Percentiles rank a stretch among this genome's conserved stretches.
These are phyloP conservation scores for Caenorhabditis wallacei DNA, from an alignment of 2,888 invertebrate species.

Conservation along the genomic window DNA sequence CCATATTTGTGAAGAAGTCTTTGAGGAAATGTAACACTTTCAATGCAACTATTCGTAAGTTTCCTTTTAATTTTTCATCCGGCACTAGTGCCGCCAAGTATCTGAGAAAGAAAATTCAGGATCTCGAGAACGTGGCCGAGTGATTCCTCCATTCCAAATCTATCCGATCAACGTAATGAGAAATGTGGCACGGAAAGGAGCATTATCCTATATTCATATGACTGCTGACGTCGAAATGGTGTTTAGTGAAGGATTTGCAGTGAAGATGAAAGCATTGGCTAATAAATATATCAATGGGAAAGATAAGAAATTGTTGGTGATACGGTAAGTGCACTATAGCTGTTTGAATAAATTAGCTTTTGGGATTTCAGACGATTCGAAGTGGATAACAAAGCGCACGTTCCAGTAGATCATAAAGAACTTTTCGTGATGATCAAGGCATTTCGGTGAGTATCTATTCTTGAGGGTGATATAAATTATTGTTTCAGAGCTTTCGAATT, in stretches of 20 bases:
- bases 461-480: neutral
- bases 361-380: constrained; percentile 65
- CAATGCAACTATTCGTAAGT: constrained; percentile 50
- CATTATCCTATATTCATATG: constrained; percentile 68
- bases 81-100: too few relatives aligned
- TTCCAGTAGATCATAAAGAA: constrained; percentile 62
- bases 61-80: neutral
- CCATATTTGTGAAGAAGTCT: constrained; percentile 48
- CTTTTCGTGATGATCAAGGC: constrained; percentile 65
- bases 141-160: constrained; percentile 70
- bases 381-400: constrained; percentile 66
- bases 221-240: constrained; percentile 71
- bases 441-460: constrained; percentile 44
- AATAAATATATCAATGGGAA: constrained; percentile 67
- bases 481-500: constrained; percentile 72
- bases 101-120: constrained; percentile 12
- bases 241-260: constrained; percentile 63
- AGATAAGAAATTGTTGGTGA: constrained; percentile 61
- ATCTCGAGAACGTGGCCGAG: constrained; percentile 43
- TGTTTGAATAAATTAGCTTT: neutral
- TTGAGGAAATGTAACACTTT: constrained; percentile 41
- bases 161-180: constrained; percentile 76
- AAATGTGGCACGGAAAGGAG: constrained; percentile 71
- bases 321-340: constrained; percentile 29
- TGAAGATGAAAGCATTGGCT: constrained; percentile 58